These are phyloP conservation scores for Anser brachyrhynchus DNA, from an alignment of 2,113 vertebrate species.

Conservation along the genomic window DNA sequence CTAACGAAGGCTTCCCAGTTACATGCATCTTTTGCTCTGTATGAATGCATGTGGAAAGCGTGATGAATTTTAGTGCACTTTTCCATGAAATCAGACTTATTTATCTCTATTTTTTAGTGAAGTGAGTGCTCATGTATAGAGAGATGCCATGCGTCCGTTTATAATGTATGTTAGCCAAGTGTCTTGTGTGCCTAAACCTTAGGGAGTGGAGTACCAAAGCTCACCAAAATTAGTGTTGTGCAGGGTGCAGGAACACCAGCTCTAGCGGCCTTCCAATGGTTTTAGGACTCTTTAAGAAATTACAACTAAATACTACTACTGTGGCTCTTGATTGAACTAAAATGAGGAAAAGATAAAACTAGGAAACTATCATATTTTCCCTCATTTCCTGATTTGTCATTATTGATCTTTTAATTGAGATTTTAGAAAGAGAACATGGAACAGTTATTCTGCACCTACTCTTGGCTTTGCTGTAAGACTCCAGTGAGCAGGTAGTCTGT, in stretches of 20 bases:
- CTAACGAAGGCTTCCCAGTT: background rate
- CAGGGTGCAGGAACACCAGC: no score
- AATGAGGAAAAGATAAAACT: background rate
- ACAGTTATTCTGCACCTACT: background rate
- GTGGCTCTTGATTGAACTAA: background rate
- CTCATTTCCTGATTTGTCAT: background rate
- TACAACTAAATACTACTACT: background rate
- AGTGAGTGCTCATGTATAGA: background rate
- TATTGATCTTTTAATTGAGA: background rate
- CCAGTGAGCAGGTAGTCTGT: no score
- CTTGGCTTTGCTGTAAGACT: background rate
- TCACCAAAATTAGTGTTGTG: background rate
- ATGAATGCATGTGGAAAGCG: background rate
- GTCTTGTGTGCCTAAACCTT: background rate
- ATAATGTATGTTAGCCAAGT: no score
- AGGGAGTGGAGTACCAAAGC: background rate
- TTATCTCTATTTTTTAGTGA: background rate
- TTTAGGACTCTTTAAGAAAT: background rate
- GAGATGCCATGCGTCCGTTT: background rate
- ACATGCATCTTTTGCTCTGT: background rate
- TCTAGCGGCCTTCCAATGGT: background rate
- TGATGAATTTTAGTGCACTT: no score
- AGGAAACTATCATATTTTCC: background rate
- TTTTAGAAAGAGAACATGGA: background rate
- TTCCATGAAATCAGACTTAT: background rate